phyloP scores from a whole-genome alignment of 2,888 invertebrate species.

The Hydropsyche betteni region DNA sequence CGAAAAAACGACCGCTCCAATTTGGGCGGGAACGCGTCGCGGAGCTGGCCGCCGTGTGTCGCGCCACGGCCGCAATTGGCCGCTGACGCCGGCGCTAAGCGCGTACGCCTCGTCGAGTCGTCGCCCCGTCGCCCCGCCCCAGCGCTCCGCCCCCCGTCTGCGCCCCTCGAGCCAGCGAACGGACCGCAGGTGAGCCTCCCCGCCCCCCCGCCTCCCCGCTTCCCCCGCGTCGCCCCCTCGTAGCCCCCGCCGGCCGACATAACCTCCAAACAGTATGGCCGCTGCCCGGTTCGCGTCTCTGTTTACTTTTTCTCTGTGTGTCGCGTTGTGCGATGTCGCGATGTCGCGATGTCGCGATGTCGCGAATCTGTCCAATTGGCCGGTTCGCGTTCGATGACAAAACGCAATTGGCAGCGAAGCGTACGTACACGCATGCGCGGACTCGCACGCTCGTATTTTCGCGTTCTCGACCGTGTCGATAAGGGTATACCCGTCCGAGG shows the following conservation, averaged over 20 bases:
- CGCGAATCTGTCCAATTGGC: too few relatives aligned
- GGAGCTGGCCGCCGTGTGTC: background rate
- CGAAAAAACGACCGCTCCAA: background rate
- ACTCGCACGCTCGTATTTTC: too few relatives aligned
- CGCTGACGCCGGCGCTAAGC: background rate
- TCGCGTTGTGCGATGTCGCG: too few relatives aligned
- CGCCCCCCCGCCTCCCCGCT: background rate
- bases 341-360: too few relatives aligned
- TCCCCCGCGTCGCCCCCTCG: background rate
- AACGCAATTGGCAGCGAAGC: too few relatives aligned
- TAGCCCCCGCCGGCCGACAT: background rate
- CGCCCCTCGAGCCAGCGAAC: background rate
- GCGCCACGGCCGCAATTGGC: background rate
- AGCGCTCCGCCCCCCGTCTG: background rate
- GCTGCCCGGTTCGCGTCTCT: background rate
- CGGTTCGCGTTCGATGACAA: too few relatives aligned
- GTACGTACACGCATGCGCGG: too few relatives aligned
- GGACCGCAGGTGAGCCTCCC: background rate
- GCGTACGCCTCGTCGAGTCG: background rate
- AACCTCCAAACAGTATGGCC: background rate
- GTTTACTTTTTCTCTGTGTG: background rate
- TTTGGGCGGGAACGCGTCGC: background rate
- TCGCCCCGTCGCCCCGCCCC: background rate
- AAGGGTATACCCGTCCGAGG: too few relatives aligned
- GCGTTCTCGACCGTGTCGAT: too few relatives aligned